These are phyloP conservation scores for Lordiphosa fenestrarum DNA, from an alignment of 2,888 invertebrate species.

Conservation along the genomic window DNA sequence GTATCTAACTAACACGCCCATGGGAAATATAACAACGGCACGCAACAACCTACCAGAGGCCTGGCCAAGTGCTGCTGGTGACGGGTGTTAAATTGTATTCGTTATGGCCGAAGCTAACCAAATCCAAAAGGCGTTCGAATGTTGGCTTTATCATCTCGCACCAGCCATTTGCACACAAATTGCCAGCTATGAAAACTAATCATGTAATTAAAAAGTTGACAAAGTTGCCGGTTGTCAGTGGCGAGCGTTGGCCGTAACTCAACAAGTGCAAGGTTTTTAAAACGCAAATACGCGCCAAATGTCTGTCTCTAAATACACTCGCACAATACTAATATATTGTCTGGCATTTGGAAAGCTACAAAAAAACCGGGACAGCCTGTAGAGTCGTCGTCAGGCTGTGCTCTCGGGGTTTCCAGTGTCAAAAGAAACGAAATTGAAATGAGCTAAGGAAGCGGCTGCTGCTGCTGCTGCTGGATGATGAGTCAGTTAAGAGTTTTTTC, in stretches of 20 bases:
- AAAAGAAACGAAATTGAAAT: conserved; percentile 21
- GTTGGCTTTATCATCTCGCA: background rate
- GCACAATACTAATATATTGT: conserved; percentile 11
- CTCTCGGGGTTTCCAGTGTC: conserved; percentile 28
- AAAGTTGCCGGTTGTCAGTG: conserved; percentile 58
- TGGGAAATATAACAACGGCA: conserved; percentile 68
- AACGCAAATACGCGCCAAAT: conserved; percentile 57
- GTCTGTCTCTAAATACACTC: conserved; percentile 17
- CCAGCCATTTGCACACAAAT: conserved; percentile 32
- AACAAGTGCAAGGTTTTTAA: conserved; percentile 58
- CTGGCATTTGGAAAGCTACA: conserved; percentile 48
- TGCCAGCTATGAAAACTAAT: conserved; percentile 59
- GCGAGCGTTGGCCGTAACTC: conserved; percentile 34
- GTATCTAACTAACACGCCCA: conserved; percentile 54
- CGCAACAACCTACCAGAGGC: conserved; percentile 61
- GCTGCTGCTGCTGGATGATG: no score
- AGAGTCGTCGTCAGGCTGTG: background rate
- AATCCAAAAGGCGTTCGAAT: conserved; percentile 1
- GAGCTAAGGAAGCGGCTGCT: conserved; percentile 4
- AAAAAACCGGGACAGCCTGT: conserved; percentile 20
- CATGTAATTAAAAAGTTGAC: conserved; percentile 65
- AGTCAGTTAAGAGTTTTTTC: no score
- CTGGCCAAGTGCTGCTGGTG: background rate
- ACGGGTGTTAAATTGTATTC: conserved; percentile 29
- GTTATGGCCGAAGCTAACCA: conserved; percentile 12